Evolutionary conservation across 2,113 vertebrate genomes (phyloP), one percentile per base, ranked within the genome.

Genomic region (Hemiscyllium ocellatum): DNA sequence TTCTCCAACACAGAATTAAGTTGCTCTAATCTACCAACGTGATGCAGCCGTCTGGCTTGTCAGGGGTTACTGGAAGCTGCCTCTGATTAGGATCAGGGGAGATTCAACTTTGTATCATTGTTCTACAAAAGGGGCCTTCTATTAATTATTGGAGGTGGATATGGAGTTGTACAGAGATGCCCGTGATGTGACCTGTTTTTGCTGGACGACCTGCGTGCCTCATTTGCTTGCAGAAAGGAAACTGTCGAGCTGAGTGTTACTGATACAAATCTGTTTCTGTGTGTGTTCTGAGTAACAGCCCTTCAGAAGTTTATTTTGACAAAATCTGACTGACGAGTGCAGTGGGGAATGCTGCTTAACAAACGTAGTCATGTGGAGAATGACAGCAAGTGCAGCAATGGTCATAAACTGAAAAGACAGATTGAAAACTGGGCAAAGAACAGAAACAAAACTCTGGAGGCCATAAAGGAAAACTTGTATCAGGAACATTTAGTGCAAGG

Each of bases 241-340:
- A 93, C 19, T 6, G 65, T 42, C 4, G 20, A 37, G 89, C 89
- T 8, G 89, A 65, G 89, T 66, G 61, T 93, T 93, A 68, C 89
- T 42, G 89, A 93, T 93, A 93, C 89, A 4, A 42, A 93, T 93
- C 89, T 68, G 89, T 37, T 93, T 37, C 61, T 93, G 89, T 0
- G 6, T 93, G 61, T 66, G 61, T 68, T 93, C 89, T 66, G 33
- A 93, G 89, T 37, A 93, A 66, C 33, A 37, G 89, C 61, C 61
- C 89, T 93, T 93, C 37, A 93, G 89, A 68, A 68, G 89, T 93
- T 93, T 93, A 68, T 93, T 93, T 93, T 93, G 89, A 66, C 66
- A 93, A 93, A 24, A 93, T 93, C 89, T 93, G 89, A 93, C 89
- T 22, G 61, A 83, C 80, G 61, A 93, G 89, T 93, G 89, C 61